Evolutionary conservation across 2,113 vertebrate genomes (phyloP), one percentile per base, ranked within the genome.

Genomic region (Thunnus thynnus): DNA sequence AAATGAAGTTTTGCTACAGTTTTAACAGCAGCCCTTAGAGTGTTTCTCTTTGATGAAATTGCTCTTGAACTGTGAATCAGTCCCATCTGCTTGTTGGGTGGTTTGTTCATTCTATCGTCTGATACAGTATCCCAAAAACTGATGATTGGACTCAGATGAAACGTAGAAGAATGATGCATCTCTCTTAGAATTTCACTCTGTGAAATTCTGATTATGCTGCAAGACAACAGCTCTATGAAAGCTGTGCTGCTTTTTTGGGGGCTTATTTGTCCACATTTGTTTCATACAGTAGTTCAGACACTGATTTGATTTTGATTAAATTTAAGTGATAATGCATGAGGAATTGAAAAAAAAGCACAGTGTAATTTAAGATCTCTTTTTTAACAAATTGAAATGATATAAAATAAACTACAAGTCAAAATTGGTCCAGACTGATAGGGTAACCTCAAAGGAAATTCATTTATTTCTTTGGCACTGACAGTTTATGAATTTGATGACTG

Each of bases 61-160:
- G 50, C 54, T 48, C 22, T 65, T 1, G 13, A 72, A 50, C 16
- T 36, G 16, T 76, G 76, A 66, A 50, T 80, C 72, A 17, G 54
- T 62, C 61, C 67, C n/a, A n/a, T 57, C 61, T 67, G 30, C 47
- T 77, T 67, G 20, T 5, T 3, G 13, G 44, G 12, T 2, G 51
- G 41, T 60, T 56, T 18, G 78, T 64, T 70, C 73, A 46, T 55
- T 50, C 5, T 11, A 4, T 5, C 41, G 25, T n/a, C 18, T 71
- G 0, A 17, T 10, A 8, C 11, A 27, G 22, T 20, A 3, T n/a
- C 13, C 50, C 51, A n/a, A n/a, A 52, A 41, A 0, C 14, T 22
- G 69, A 13, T 58, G 48, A 76, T 55, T 32, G 22, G 56, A 50
- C 47, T 58, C 46, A 44, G 27, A 30, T 54, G 60, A 46, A 60